Evolutionary conservation across 2,113 vertebrate genomes (phyloP), one percentile per base, ranked within the genome.

Genomic region (Chrysochloris asiatica): DNA sequence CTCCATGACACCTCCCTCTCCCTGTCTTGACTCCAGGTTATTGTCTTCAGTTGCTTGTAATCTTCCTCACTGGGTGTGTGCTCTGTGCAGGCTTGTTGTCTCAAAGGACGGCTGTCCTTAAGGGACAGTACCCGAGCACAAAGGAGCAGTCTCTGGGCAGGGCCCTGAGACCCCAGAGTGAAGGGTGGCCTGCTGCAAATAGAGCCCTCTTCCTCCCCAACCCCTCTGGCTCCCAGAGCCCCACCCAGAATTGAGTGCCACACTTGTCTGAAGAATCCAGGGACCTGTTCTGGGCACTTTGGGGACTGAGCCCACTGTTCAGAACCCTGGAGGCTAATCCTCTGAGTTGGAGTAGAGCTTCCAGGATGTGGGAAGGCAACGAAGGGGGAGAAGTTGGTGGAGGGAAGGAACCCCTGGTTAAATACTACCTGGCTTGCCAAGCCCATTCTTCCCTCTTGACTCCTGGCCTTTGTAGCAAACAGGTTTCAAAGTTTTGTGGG

Each of bases 301-400:
- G 1, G 33, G 38, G 67, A 33, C 4, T 48, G 24, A 56, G 41
- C 28, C 79, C 54, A 45, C 81, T 5, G 30, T 52, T 41, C 33
- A 28, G 50, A 12, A 36, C 43, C 80, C 2, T 0, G 72, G 28
- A 86, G 76, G 30, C 69, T 7, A 54, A 1, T 4, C 28, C 47
- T 65, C 52, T 67, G 69, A 4, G 75, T 22, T 28, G 10, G 69
- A 54, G 72, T 61, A 17, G 61, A 67, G 7, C 76, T 45, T 61
- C 26, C 59, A 45, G 43, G 59, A 52, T 33, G 1, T 8, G 30
- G 43, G 43, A 22, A 43, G 52, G 21, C 33, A 21, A 95, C 93
- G 95, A 97, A 91, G 96, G 94, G 96, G n/a, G n/a, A n/a, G 93
- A 96, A 90, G 89, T 88, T 95, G 96, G 88, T 92, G 95, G 95